phyloP scores from a whole-genome alignment of 2,888 invertebrate species.

The Neria commutata region DNA sequence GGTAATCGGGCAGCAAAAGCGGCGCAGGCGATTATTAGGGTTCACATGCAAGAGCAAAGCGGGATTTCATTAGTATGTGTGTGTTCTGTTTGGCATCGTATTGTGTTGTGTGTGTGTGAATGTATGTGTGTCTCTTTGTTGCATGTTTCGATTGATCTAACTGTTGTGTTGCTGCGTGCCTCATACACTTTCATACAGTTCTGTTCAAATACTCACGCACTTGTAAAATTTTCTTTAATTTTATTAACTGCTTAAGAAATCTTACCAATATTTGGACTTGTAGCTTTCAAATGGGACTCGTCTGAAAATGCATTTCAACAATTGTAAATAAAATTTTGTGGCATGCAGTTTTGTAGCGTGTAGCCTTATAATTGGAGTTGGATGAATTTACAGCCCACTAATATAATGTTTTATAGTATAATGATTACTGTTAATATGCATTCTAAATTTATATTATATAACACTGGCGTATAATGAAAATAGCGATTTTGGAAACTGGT shows the following conservation, averaged over 20 bases:
- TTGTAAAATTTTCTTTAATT: neutral
- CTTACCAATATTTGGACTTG: constrained; percentile 21
- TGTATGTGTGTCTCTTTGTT: neutral
- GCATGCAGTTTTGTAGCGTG: too few species aligned
- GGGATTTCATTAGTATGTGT: constrained; percentile 14
- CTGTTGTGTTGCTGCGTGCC: neutral
- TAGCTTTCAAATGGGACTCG: constrained; percentile 7
- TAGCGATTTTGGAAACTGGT: too few species aligned
- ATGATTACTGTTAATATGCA: too few species aligned
- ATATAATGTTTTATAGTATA: too few species aligned
- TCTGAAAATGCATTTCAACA: constrained; percentile 19
- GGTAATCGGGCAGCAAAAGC: neutral
- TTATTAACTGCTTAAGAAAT: neutral
- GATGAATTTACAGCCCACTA: too few species aligned
- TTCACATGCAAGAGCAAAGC: constrained; percentile 5
- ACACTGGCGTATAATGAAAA: too few species aligned
- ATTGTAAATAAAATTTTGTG: neutral
- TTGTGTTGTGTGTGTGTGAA: neutral
- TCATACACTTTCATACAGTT: neutral
- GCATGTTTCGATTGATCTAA: neutral
- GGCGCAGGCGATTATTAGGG: neutral
- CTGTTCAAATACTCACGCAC: neutral
- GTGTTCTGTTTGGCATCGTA: neutral
- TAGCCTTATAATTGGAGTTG: too few species aligned
- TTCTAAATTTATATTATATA: too few species aligned